These are phyloP conservation scores for Nasonovia ribisnigri DNA, from an alignment of 2,888 invertebrate genomes.

Conservation along the genomic window DNA sequence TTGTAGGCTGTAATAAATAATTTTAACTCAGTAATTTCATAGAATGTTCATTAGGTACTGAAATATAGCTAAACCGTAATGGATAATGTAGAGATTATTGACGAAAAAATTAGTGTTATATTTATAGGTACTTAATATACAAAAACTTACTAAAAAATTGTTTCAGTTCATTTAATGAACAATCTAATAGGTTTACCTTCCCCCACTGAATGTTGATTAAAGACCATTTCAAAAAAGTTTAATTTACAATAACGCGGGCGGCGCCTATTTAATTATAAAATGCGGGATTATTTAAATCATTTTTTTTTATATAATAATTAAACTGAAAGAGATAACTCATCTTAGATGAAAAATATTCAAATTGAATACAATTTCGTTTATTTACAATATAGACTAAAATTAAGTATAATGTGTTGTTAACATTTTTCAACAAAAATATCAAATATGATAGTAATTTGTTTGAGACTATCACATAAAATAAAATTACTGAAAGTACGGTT, in stretches of 20 bases:
- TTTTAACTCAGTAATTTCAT: neutral
- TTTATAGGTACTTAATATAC: neutral
- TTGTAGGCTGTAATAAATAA: neutral
- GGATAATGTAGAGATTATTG: neutral
- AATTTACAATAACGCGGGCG: neutral
- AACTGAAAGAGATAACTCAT: neutral
- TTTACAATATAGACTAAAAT: neutral
- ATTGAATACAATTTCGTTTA: neutral
- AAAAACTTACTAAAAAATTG: neutral
- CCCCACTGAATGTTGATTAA: neutral
- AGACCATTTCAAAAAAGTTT: slow-evolving; percentile 28
- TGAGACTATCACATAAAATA: neutral
- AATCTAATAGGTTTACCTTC: slow-evolving; percentile 24
- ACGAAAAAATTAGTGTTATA: neutral
- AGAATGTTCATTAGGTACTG: neutral
- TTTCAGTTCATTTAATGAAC: neutral
- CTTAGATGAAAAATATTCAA: neutral
- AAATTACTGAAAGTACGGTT: neutral
- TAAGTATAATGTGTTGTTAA: neutral
- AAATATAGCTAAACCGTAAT: neutral
- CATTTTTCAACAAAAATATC: neutral
- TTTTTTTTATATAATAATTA: neutral
- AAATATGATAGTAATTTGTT: neutral
- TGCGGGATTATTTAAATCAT: neutral
- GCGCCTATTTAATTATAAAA: neutral